Evolutionary conservation across 1,140 invertebrate species (phyloP).

Genomic region (Trichogramma pretiosum): DNA sequence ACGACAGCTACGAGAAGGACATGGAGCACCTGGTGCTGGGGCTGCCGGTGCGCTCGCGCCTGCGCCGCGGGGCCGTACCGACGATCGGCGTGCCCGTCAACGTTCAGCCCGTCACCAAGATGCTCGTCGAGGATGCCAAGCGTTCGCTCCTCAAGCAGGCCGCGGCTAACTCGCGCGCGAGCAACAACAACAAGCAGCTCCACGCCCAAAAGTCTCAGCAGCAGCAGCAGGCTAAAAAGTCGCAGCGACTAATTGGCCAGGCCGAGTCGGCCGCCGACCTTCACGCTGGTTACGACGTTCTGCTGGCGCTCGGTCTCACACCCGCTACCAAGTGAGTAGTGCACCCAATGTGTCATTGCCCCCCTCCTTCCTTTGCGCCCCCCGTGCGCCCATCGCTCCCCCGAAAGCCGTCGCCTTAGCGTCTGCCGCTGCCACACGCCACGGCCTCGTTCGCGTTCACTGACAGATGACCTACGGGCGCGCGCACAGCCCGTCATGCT

Average conservation of each 20-base stretch:
- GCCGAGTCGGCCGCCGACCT: too few species aligned
- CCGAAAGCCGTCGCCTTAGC: background rate
- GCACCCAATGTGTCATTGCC: too few species aligned
- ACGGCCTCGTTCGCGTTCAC: too few species aligned
- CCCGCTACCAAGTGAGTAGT: conserved; percentile 37
- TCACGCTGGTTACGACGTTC: conserved; percentile 34
- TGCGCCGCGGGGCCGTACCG: conserved; percentile 48
- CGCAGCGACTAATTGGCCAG: too few species aligned
- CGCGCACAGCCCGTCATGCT: too few species aligned
- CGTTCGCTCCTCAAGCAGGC: conserved; percentile 39
- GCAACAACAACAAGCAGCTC: conserved; percentile 8
- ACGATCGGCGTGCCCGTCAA: conserved; percentile 48
- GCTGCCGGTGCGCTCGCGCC: conserved; percentile 46
- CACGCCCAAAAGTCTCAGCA: conserved; percentile 14
- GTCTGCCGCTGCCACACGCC: conserved; percentile 14
- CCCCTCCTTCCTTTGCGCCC: too few species aligned
- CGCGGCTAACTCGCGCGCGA: conserved; percentile 1
- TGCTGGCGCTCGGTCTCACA: conserved; percentile 39
- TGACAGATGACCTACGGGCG: too few species aligned
- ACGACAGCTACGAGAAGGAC: conserved; percentile 50
- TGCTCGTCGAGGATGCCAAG: conserved; percentile 42
- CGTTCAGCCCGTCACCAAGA: conserved; percentile 39
- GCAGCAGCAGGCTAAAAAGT: conserved; percentile 22
- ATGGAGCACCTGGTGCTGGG: conserved; percentile 51
- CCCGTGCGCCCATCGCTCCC: too few species aligned